Conservation (phyloP, 2,797 vertebrate species). For the Yasuhikotakia modesta region DNA sequence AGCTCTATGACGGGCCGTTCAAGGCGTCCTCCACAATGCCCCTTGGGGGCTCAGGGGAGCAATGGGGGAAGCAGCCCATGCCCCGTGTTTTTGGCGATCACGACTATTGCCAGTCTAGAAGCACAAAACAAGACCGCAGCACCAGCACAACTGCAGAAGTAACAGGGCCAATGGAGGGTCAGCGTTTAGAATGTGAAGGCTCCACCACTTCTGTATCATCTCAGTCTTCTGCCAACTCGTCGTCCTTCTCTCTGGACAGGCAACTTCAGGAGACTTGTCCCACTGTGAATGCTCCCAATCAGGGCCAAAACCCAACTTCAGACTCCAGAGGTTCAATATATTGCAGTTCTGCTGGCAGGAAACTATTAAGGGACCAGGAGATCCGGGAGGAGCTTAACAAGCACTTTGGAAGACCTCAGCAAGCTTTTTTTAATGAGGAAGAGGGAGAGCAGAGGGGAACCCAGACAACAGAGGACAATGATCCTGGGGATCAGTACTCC, state of each 20-base stretch:
- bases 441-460: slow-evolving; percentile 68
- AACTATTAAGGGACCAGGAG: slow-evolving; percentile 93
- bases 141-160: slow-evolving; percentile 61
- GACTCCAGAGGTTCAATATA: slow-evolving; percentile 62
- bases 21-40: slow-evolving; percentile 84
- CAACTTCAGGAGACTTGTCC: slow-evolving; percentile 78
- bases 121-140: slow-evolving; percentile 82
- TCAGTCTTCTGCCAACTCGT: slow-evolving; percentile 60
- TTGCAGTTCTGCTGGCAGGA: slow-evolving; percentile 77
- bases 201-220: slow-evolving; percentile 72
- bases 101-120: slow-evolving; percentile 95
- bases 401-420: slow-evolving; percentile 93
- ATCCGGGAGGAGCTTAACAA: slow-evolving; percentile 98
- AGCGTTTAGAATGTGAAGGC: slow-evolving; percentile 89
- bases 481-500: slow-evolving; percentile 82
- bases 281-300: slow-evolving; percentile 74
- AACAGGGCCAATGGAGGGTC: slow-evolving; percentile 82
- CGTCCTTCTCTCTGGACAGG: slow-evolving; percentile 77
- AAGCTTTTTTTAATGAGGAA: slow-evolving; percentile 85
- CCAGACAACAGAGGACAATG: slow-evolving; percentile 77
- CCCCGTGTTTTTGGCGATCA: slow-evolving; percentile 93
- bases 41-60: slow-evolving; percentile 81
- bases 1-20: slow-evolving; percentile 93
- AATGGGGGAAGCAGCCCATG: slow-evolving; percentile 83
- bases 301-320: slow-evolving; percentile 64